A percentile compares a stretch with the other conserved stretches of the same genome.
These are phyloP conservation scores for Pseudomyrmex concolor DNA, from an alignment of 1,140 invertebrate genomes.

Conservation along the genomic window DNA sequence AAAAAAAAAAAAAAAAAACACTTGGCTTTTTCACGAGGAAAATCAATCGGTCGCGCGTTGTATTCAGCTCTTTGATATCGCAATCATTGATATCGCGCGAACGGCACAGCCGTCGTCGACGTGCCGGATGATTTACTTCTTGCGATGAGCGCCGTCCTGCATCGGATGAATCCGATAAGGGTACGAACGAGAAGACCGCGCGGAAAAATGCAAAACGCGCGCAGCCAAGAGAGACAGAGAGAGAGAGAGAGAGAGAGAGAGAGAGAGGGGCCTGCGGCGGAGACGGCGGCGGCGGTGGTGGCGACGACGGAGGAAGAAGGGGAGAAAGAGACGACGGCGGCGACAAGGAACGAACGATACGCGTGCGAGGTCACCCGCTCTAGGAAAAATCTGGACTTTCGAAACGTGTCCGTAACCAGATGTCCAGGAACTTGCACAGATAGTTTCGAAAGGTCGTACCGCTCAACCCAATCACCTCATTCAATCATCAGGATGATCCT, in stretches of 20 bases:
- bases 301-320: not conserved
- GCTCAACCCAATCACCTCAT: conserved; percentile 6
- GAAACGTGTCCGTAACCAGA: conserved; percentile 41
- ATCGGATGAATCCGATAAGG: conserved; percentile 12
- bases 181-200: conserved; percentile 23
- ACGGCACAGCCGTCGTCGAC: not conserved
- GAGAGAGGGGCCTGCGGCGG: conserved; percentile 13
- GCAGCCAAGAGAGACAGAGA: conserved; percentile 41
- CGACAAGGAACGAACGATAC: conserved; percentile 20
- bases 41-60: conserved; percentile 4
- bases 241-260: conserved; percentile 66
- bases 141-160: not conserved
- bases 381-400: conserved; percentile 63
- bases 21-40: conserved; percentile 2
- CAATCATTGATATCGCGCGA: not conserved
- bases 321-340: not conserved
- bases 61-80: conserved; percentile 1
- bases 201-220: conserved; percentile 59
- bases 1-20: no score
- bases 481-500: not conserved
- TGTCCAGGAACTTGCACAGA: not conserved
- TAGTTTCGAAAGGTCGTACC: conserved; percentile 20
- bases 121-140: conserved; percentile 5
- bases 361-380: conserved; percentile 40
- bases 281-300: not conserved